These are phyloP conservation scores for Rhynchotus rufescens DNA, from an alignment of 2,797 vertebrate genomes.

Conservation along the genomic window DNA sequence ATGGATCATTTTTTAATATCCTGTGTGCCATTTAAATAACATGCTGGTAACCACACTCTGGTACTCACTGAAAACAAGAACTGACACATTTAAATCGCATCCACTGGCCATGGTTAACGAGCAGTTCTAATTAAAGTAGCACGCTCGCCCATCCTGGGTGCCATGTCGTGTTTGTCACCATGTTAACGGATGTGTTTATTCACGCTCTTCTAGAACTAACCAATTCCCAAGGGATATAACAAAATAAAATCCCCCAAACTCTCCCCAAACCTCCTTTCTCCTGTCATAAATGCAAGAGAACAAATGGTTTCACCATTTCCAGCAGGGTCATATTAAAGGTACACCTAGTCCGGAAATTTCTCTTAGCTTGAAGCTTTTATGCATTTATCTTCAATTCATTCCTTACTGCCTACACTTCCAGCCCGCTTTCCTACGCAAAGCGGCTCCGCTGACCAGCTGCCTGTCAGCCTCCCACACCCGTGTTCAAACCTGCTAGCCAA, in stretches of 20 bases:
- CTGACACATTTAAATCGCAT: neutral
- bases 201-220: neutral
- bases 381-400: neutral
- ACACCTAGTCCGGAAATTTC: accelerated
- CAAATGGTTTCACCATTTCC: neutral
- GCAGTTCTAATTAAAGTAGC: constrained; percentile 10
- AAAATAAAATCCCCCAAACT: neutral
- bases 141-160: neutral
- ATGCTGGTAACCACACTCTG: neutral
- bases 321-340: neutral
- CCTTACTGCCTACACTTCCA: neutral
- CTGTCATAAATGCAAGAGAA: neutral
- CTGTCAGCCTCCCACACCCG: neutral
- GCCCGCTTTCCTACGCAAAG: neutral
- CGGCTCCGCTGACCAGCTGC: neutral
- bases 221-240: neutral
- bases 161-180: neutral
- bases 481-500: neutral
- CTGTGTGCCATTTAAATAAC: neutral
- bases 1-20: neutral
- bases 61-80: neutral
- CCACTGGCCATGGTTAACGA: neutral
- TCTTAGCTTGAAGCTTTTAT: neutral
- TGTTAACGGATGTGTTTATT: neutral
- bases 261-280: neutral